These are phyloP conservation scores for Palloptera scutellata DNA, from an alignment of 2,888 invertebrate genomes.

Conservation along the genomic window DNA sequence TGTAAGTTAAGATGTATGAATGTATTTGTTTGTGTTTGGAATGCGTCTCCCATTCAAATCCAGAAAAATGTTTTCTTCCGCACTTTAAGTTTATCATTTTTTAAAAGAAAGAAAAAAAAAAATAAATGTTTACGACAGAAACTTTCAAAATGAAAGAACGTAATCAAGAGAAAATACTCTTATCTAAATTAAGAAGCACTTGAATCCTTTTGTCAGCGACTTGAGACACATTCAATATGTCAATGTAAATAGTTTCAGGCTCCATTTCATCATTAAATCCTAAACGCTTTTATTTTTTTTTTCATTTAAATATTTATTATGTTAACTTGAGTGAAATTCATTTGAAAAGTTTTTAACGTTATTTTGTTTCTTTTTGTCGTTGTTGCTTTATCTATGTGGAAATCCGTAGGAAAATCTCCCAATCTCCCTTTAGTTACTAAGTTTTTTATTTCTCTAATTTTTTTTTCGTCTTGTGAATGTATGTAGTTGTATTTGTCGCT, in stretches of 20 bases:
- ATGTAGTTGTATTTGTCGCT: neutral
- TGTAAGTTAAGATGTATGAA: too few species aligned
- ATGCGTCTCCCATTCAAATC: neutral
- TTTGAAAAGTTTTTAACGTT: constrained; percentile 21
- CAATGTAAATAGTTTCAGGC: constrained; percentile 46
- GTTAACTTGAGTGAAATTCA: constrained; percentile 26
- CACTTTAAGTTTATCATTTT: constrained; percentile 23
- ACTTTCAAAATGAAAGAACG: neutral
- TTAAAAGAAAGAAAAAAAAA: neutral
- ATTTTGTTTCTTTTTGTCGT: constrained; percentile 11
- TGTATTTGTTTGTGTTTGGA: neutral
- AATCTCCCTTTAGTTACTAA: too few species aligned
- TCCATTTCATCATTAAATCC: constrained; percentile 41
- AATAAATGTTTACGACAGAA: constrained; percentile 6
- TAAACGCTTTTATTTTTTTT: too few species aligned
- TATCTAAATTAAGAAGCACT: constrained; percentile 32
- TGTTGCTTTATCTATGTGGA: neutral
- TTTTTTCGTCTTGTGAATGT: too few species aligned
- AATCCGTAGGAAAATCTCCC: too few species aligned
- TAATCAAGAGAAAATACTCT: constrained; percentile 24
- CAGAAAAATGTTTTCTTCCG: constrained; percentile 10
- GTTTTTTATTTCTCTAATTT: too few species aligned
- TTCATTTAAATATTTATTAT: constrained; percentile 25
- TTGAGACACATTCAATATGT: constrained; percentile 35
- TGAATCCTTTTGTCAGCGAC: constrained; percentile 14